Base-by-base conservation (phyloP, 2,888 invertebrate species). In the Cyaniris semiargus region DNA sequence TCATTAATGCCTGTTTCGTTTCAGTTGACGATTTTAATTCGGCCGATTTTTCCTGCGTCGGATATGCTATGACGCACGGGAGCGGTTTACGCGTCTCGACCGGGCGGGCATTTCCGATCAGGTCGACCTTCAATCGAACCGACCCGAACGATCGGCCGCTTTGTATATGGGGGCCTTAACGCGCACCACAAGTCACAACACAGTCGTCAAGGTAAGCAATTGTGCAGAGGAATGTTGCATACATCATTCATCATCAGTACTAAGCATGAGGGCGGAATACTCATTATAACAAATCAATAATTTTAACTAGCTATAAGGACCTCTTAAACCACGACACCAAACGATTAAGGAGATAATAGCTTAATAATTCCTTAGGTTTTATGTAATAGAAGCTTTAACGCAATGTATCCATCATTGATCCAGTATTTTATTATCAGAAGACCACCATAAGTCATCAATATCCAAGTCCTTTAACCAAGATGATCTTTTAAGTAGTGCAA, bases 121-220 rank as follows among this genome's bases (percentile, higher is more conserved):
- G 44, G 44, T 44, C 13, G 10, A 44, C 44, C 44, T 44, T 13
- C 44, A 13, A 44, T 44, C 44, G 44, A 44, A 44, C 44, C 44
- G 44, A 44, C 44, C 53, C 1, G 18, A 18, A 53, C 53, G 18
- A 18, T 53, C 18, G 53, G 53, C 53, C 0, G 4, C 53, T 18
- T 18, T 53, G 53, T 53, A 53, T 53, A 53, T 18, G 53, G 8
- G 8, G n/a, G n/a, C 71, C 15, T 44, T 21, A 21, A 44, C 2
- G 15, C 4, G 21, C 44, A 44, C 44, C 38, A 38, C 38, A 10
- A 38, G 44, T 21, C n/a, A 38, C 66, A 15, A 66, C 66, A 71
- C 21, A 48, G 72, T 72, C 72, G 72, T 72, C 72, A 72, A 72
- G 72, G 72, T 23, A 44, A 72, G 21, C 72, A 44, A 38, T 71